Conservation (phyloP, 1,140 invertebrate genomes). For the Trissolcus basalis region DNA sequence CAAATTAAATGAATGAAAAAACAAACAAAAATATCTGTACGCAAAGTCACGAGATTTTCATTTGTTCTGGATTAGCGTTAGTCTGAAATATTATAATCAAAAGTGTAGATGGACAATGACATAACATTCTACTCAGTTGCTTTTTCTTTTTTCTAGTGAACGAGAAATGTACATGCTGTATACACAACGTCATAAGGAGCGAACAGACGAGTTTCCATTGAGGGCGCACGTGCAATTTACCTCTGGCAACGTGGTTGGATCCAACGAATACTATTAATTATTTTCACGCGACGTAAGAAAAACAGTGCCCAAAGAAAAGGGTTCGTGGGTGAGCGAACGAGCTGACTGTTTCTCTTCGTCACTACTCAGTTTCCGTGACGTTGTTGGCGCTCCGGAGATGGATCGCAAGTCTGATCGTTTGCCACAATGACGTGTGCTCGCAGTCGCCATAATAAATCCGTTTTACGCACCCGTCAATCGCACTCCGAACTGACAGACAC, state of each 20-base stretch:
- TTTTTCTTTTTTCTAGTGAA: slow-evolving; percentile 3
- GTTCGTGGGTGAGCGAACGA: slow-evolving; percentile 55
- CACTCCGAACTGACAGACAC: slow-evolving; percentile 24
- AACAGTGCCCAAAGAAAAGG: slow-evolving; percentile 64
- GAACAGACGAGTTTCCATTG: slow-evolving; percentile 60
- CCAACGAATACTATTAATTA: slow-evolving; percentile 75
- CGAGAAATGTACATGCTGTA: slow-evolving; percentile 20
- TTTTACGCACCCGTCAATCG: slow-evolving; percentile 62
- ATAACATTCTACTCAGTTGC: neutral
- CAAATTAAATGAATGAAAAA: no score
- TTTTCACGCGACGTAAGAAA: slow-evolving; percentile 70
- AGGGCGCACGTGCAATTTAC: slow-evolving; percentile 63
- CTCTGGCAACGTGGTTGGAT: slow-evolving; percentile 55
- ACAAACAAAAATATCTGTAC: no score
- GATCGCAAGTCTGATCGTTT: slow-evolving; percentile 63
- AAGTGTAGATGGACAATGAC: neutral
- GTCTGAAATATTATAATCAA: no score
- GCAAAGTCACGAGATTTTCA: no score
- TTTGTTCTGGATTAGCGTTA: no score
- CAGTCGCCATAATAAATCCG: slow-evolving; percentile 67
- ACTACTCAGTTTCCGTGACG: slow-evolving; percentile 57
- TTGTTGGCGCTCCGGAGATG: slow-evolving; percentile 70
- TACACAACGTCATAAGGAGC: slow-evolving; percentile 37
- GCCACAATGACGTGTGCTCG: slow-evolving; percentile 38
- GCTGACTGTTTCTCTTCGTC: slow-evolving; percentile 43